Conservation (phyloP, 2,888 invertebrate species). For the Agonopterix alstromeriana region DNA sequence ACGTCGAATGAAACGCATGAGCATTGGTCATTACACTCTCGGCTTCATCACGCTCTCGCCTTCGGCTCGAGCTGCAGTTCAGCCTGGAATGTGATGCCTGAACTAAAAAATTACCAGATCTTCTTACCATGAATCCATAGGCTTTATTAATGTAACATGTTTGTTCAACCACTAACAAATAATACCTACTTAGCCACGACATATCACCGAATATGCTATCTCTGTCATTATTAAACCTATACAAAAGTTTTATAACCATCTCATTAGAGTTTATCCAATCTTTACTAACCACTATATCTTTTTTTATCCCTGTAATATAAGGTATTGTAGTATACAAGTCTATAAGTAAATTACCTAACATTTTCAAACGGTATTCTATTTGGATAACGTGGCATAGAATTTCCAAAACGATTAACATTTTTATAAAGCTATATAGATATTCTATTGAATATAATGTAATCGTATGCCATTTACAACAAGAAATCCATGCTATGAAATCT, state of each 20-base stretch:
- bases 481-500: not conserved
- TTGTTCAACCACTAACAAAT: not conserved
- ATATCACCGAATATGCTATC: not conserved
- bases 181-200: not conserved
- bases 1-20: not conserved
- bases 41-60: not conserved
- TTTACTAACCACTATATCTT: not conserved
- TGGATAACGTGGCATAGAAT: not conserved
- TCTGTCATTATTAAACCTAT: not conserved
- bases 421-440: not conserved
- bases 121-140: not conserved
- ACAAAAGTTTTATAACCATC: not conserved
- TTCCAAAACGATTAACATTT: not conserved
- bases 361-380: not conserved
- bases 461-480: not conserved
- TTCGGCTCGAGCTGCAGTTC: too few relatives aligned
- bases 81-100: too few relatives aligned
- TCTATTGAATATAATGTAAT: not conserved
- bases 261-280: too few relatives aligned
- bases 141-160: not conserved
- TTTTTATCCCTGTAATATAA: not conserved
- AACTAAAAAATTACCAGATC: not conserved
- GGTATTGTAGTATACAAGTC: not conserved
- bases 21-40: not conserved
- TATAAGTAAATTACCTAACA: not conserved